phyloP scores from a whole-genome alignment of 1,140 invertebrate genomes.

The Oryctes rhinoceros region DNA sequence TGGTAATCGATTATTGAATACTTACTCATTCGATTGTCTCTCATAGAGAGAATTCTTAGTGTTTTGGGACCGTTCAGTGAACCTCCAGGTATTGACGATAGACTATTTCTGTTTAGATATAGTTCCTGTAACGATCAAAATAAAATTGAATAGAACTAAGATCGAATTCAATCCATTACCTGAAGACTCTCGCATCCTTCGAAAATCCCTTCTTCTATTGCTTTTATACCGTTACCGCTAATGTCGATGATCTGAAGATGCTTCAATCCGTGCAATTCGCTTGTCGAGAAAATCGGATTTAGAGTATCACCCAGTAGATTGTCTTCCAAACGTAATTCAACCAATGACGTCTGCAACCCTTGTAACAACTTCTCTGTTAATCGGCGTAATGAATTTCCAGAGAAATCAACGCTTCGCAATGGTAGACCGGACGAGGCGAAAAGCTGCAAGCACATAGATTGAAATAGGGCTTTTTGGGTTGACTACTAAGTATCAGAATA shows the following conservation, averaged over 20 bases:
- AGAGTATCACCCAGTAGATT: constrained; percentile 88
- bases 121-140: constrained; percentile 71
- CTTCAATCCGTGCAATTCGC: constrained; percentile 80
- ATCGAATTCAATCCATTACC: constrained; percentile 60
- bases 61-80: constrained; percentile 81
- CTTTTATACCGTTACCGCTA: constrained; percentile 78
- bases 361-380: constrained; percentile 79
- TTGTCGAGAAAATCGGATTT: constrained; percentile 88
- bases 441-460: constrained; percentile 58
- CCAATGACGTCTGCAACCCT: constrained; percentile 71
- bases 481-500: no score
- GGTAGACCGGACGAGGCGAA: constrained; percentile 71
- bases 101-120: constrained; percentile 80
- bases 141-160: background rate
- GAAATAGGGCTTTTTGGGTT: background rate
- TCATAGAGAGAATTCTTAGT: constrained; percentile 75
- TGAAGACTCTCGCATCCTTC: constrained; percentile 80
- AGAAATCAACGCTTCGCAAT: constrained; percentile 80
- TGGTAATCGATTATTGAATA: background rate
- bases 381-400: constrained; percentile 80
- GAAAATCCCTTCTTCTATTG: constrained; percentile 84
- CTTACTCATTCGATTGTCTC: constrained; percentile 83
- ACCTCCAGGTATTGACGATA: constrained; percentile 75
- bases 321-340: constrained; percentile 76
- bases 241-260: constrained; percentile 79